Evolutionary conservation across 2,797 vertebrate species (phyloP).

Genomic region (Sarcoramphus papa): DNA sequence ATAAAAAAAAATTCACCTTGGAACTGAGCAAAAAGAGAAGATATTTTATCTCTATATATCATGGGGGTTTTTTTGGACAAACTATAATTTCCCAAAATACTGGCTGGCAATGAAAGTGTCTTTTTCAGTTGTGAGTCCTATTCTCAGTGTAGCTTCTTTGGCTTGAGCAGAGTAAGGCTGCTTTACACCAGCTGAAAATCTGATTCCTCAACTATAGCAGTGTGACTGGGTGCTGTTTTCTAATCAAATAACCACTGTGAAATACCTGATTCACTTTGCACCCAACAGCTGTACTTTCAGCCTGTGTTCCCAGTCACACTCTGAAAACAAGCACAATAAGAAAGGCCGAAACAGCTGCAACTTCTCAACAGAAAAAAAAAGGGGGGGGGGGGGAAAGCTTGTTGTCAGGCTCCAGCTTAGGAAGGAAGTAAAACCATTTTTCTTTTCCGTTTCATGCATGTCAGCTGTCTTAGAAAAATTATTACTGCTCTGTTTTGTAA

Average conservation of each 20-base stretch:
- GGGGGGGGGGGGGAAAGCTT: not conserved
- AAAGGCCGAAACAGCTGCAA: slow-evolving; percentile 80
- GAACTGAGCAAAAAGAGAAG: not conserved
- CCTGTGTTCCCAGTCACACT: slow-evolving; percentile 73
- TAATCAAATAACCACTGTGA: slow-evolving; percentile 78
- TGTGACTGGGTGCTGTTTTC: slow-evolving; percentile 71
- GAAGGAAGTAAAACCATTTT: slow-evolving; percentile 80
- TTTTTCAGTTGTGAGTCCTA: not conserved
- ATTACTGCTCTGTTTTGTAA: slow-evolving; percentile 72
- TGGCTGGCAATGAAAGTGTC: not conserved
- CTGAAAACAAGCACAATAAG: slow-evolving; percentile 70
- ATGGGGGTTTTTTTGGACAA: not conserved
- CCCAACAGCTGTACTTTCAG: slow-evolving; percentile 76
- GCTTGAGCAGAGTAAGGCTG: not conserved
- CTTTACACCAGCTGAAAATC: slow-evolving; percentile 32
- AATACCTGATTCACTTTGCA: slow-evolving; percentile 80
- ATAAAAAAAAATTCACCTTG: not conserved
- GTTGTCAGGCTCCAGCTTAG: slow-evolving; percentile 70
- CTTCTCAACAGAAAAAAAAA: slow-evolving; percentile 55
- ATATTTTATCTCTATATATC: not conserved
- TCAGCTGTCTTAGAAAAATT: slow-evolving; percentile 75
- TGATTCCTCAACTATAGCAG: slow-evolving; percentile 6
- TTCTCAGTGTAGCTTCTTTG: not conserved
- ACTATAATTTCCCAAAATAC: not conserved
- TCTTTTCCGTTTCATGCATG: slow-evolving; percentile 74